Evolutionary conservation across 2,797 vertebrate species (phyloP).

Genomic region (Centroberyx gerrardi): DNA sequence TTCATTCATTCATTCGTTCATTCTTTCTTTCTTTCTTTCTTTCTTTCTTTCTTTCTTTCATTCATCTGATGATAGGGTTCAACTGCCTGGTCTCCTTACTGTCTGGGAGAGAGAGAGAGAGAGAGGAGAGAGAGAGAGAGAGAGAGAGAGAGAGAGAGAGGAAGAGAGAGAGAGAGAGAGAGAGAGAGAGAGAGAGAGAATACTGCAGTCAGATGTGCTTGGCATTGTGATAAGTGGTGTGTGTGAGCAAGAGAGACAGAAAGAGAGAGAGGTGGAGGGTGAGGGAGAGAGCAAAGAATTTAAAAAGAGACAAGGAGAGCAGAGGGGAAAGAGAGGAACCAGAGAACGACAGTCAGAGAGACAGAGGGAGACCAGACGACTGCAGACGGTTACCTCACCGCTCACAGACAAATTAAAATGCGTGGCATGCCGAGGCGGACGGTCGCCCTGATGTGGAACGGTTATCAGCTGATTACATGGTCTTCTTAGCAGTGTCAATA

Average conservation of each 20-base stretch:
- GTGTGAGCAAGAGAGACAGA: conserved; percentile 43
- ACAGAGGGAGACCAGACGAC: not conserved
- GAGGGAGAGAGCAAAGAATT: not conserved
- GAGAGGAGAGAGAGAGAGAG: conserved; percentile 33
- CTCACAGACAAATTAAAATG: conserved; percentile 47
- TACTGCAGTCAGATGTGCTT: conserved; percentile 83
- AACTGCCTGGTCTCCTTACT: conserved; percentile 7
- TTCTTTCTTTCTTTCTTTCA: not conserved
- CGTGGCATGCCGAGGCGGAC: conserved; percentile 13
- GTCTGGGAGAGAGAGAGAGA: conserved; percentile 21
- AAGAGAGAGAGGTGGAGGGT: not conserved
- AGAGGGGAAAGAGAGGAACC: conserved; percentile 1
- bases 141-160: conserved; percentile 22
- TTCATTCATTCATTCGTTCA: not conserved
- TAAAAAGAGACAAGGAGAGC: not conserved
- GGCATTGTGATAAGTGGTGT: conserved; percentile 76
- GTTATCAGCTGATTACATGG: conserved; percentile 14
- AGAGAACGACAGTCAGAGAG: conserved; percentile 3
- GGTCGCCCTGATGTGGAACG: conserved; percentile 8
- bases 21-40: too few relatives aligned
- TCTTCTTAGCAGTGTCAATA: not conserved
- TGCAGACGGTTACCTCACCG: conserved; percentile 10
- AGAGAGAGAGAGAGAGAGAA: conserved; percentile 18
- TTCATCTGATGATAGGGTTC: conserved; percentile 10
- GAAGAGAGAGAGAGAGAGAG: conserved; percentile 33